A percentile compares a stretch with the other conserved stretches of the same genome.
These are phyloP conservation scores for Phyto melanocephala DNA, from an alignment of 2,888 invertebrate species.

Conservation along the genomic window DNA sequence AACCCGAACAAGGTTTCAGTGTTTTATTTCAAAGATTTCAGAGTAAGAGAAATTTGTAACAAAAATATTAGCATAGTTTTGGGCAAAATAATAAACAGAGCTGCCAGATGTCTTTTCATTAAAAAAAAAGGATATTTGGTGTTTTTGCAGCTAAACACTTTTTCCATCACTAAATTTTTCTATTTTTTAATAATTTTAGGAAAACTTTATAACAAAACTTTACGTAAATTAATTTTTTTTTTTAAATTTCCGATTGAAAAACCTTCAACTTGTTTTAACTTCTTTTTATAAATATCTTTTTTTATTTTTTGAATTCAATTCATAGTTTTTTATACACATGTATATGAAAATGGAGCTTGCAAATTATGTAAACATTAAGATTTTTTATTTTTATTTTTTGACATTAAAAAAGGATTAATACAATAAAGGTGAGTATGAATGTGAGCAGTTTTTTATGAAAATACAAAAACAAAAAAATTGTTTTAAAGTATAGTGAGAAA, in stretches of 20 bases:
- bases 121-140: too few species aligned
- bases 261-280: neutral
- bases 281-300: constrained; percentile 21
- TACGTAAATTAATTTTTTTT: too few species aligned
- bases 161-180: too few species aligned
- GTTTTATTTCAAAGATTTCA: constrained; percentile 51
- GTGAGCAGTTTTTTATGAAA: constrained; percentile 1
- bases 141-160: too few species aligned
- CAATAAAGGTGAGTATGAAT: constrained; percentile 39
- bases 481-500: neutral
- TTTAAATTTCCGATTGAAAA: too few species aligned
- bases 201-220: too few species aligned
- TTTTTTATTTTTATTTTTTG: too few species aligned
- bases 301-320: constrained; percentile 35
- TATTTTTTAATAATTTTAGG: too few species aligned
- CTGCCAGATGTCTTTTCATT: neutral
- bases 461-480: neutral
- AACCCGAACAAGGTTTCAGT: neutral
- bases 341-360: neutral
- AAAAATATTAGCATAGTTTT: too few species aligned
- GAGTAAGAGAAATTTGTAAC: neutral
- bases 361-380: constrained; percentile 29
- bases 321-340: constrained; percentile 4
- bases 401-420: constrained; percentile 36
- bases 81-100: neutral